Evolutionary conservation across 37 sponge, comb jelly and placozoan genomes (phyloP), one percentile per base, ranked within the genome.

Genomic region (Agelas oroides): DNA sequence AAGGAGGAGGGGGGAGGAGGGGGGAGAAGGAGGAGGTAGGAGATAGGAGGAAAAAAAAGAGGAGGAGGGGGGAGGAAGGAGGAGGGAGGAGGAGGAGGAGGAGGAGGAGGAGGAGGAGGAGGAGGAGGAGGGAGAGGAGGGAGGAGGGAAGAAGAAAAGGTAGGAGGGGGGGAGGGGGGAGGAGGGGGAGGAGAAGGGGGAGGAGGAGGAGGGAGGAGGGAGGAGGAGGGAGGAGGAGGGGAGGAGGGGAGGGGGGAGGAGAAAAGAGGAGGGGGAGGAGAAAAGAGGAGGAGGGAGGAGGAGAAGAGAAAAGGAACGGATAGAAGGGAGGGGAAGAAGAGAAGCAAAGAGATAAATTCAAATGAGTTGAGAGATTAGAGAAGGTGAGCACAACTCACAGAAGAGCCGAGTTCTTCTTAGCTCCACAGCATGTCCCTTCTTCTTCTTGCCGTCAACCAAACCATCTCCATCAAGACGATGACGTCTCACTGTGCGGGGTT

Each of bases 401-500:
- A 71, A 82, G 66, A 76, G 68, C 5, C 76, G 67, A 19, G 76
- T 75, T 36, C 69, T 66, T 53, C 77, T 31, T 12, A 66, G 58
- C 69, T 75, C 85, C 1, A 72, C 20, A 14, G 46, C 46, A 16
- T 21, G 13, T 27, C 76, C 78, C 33, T 78, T 77, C n/a, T n/a
- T n/a, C n/a, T n/a, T n/a, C 60, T 46, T 70, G 23, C 40, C n/a
- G 20, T 28, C 70, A 34, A 5, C 32, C n/a, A n/a, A n/a, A n/a
- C n/a, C n/a, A n/a, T 69, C 21, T 28, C 36, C 36, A 1, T 3
- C 70, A n/a, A 5, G 20, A n/a, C 5, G 70, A n/a, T 13, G 25
- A n/a, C n/a, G n/a, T 61, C 63, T 61, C 63, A n/a, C n/a, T n/a
- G n/a, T n/a, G n/a, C n/a, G 5, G 18, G 59, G 18, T 58, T 20